Evolutionary conservation across 1,140 invertebrate genomes (phyloP).

Genomic region (Pogonomyrmex barbatus): DNA sequence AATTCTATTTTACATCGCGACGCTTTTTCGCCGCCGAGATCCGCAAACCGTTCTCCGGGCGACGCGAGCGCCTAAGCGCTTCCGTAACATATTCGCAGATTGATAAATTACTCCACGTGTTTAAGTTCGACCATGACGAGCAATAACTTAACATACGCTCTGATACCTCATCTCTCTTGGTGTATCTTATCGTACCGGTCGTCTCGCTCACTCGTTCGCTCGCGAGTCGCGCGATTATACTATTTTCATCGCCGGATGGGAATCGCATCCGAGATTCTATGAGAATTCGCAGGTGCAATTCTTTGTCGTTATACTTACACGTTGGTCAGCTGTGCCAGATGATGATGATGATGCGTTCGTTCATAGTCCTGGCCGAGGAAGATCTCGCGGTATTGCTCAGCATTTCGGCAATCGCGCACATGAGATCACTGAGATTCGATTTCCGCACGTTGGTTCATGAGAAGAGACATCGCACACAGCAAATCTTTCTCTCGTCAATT

Average conservation of each 20-base stretch:
- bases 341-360: constrained; percentile 38
- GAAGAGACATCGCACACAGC: not conserved
- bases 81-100: constrained; percentile 79
- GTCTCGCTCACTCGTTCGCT: constrained; percentile 41
- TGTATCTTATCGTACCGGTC: constrained; percentile 55
- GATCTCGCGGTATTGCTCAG: not conserved
- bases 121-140: constrained; percentile 78
- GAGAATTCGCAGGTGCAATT: not conserved
- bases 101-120: constrained; percentile 79
- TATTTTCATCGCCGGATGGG: constrained; percentile 35
- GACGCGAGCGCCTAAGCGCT: constrained; percentile 66
- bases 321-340: constrained; percentile 46
- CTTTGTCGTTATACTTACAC: constrained; percentile 53
- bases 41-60: constrained; percentile 36
- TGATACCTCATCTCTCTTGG: constrained; percentile 71
- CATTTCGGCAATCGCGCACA: constrained; percentile 31
- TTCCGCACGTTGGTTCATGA: constrained; percentile 1
- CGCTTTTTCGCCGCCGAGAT: constrained; percentile 41
- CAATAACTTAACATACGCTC: constrained; percentile 78
- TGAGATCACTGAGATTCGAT: constrained; percentile 13
- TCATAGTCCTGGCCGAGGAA: not conserved
- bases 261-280: not conserved
- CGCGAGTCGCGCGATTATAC: constrained; percentile 47
- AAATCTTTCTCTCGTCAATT: not conserved
- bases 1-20: constrained; percentile 19